Base-by-base conservation (phyloP, 92 coral and sea anemone genomes). In the Metridium senile region DNA sequence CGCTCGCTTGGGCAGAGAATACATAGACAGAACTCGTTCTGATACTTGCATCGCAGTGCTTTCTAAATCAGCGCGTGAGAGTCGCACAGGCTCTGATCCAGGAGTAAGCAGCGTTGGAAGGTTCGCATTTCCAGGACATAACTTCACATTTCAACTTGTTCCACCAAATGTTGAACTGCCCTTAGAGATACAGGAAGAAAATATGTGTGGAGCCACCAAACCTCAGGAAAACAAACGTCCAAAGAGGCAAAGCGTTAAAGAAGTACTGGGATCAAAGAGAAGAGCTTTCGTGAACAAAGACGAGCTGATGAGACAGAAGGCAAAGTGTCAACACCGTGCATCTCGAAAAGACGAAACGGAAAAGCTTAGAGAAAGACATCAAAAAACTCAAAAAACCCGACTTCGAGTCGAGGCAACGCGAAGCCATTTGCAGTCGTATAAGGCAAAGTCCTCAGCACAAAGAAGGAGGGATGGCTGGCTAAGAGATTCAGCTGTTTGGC, bases 121-220 rank as follows among this genome's bases (percentile, higher is more conserved):
- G 13, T 31, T 63, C 43, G 57, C 25, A 25, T 58, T 7, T 57
- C 57, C 20, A 29, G 54, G 51, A 58, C 10, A 0, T 27, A 57
- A 10, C 19, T 25, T 57, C 66, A 16, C 66, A 2, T 59, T 59
- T 26, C 66, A 59, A 22, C 32, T 59, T 21, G 34, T 34, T 4
- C 84, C 84, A 6, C 84, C 84, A 17, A 79, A 79, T 16, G 59
- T 68, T 20, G 84, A 79, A 49, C 59, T 79, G 31, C 84, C 84
- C 2, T 2, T 79, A 33, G 76, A 79, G 32, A 79, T 79, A 34
- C 57, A 70, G 27, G 58, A 58, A 26, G 61, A 33, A 26, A 74
- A 74, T 10, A 33, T 67, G 9, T 34, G 68, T 1, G 25, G 29
- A 22, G 33, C 45, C 7, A 11, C 27, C 21, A 43, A 32, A 10